A percentile compares a stretch with the other conserved stretches of the same genome.
These are phyloP conservation scores for Catharus bicknelli DNA, from an alignment of 2,113 vertebrate genomes.

Conservation along the genomic window DNA sequence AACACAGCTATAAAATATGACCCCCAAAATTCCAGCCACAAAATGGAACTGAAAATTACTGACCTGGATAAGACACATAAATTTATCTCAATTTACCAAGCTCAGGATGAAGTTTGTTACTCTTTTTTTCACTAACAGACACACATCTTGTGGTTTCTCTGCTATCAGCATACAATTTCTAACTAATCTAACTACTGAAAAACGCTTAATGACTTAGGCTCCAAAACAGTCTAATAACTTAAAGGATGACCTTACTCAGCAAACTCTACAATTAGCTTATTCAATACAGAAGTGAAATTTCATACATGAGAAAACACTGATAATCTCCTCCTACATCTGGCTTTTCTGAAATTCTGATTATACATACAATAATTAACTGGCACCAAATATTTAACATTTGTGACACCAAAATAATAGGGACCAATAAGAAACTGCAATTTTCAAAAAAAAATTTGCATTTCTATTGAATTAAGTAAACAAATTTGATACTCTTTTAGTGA, in stretches of 20 bases:
- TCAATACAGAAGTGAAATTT: slow-evolving; percentile 3
- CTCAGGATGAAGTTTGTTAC: not conserved
- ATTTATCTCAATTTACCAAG: not conserved
- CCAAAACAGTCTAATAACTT: not conserved
- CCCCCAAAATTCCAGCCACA: not conserved
- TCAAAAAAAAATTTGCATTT: not conserved
- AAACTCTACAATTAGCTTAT: not conserved
- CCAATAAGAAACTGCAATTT: slow-evolving; percentile 12
- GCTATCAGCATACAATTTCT: not conserved
- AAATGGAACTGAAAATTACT: not conserved
- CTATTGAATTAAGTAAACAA: not conserved
- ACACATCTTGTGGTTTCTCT: not conserved
- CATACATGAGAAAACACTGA: not conserved
- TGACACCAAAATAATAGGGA: slow-evolving; percentile 45
- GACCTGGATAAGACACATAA: not conserved
- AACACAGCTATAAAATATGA: not conserved
- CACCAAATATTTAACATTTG: slow-evolving; percentile 48
- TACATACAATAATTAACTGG: not conserved
- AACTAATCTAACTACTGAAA: not conserved
- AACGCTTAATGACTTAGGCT: not conserved
- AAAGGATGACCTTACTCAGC: not conserved
- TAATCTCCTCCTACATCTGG: not conserved
- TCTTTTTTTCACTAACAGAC: not conserved
- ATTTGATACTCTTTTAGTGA: not conserved
- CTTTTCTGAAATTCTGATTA: slow-evolving; percentile 25